Evolutionary conservation across 2,888 invertebrate species (phyloP).

Genomic region (Cistogaster globosa): DNA sequence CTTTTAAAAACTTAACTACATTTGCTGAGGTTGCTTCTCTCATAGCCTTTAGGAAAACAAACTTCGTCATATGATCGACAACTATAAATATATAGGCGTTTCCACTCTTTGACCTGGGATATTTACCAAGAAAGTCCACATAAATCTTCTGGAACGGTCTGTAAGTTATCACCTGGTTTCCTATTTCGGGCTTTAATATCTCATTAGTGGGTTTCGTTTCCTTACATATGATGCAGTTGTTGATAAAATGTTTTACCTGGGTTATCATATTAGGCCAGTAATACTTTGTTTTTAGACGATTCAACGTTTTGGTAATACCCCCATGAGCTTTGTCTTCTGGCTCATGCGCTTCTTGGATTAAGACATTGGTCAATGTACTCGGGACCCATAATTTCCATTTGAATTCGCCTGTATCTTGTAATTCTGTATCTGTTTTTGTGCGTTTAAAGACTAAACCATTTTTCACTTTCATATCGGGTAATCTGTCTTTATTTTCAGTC

Average conservation of each 20-base stretch:
- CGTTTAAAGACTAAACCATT: no score
- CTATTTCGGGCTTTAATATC: constrained; percentile 53
- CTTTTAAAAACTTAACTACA: constrained; percentile 30
- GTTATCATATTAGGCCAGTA: constrained; percentile 21
- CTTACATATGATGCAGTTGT: no score
- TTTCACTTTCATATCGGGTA: constrained; percentile 5
- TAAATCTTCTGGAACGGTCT: constrained; percentile 64
- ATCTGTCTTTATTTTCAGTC: background rate
- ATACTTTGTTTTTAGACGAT: constrained; percentile 5
- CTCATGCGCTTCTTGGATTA: constrained; percentile 54
- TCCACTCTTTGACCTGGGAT: constrained; percentile 32
- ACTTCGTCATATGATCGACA: constrained; percentile 62
- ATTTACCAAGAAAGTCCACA: constrained; percentile 67
- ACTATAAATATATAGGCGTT: constrained; percentile 40
- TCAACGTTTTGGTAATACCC: constrained; percentile 41
- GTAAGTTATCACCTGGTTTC: constrained; percentile 17
- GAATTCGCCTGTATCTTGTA: constrained; percentile 4
- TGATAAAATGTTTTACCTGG: no score
- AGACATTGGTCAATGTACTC: constrained; percentile 1
- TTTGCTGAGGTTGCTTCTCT: constrained; percentile 9
- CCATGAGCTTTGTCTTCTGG: constrained; percentile 42
- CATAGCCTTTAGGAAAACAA: constrained; percentile 46
- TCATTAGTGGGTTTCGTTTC: constrained; percentile 45
- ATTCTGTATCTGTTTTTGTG: no score
- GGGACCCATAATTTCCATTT: constrained; percentile 57